These are phyloP conservation scores for Spilogale gracilis DNA, from an alignment of 2,113 vertebrate species.

Conservation along the genomic window DNA sequence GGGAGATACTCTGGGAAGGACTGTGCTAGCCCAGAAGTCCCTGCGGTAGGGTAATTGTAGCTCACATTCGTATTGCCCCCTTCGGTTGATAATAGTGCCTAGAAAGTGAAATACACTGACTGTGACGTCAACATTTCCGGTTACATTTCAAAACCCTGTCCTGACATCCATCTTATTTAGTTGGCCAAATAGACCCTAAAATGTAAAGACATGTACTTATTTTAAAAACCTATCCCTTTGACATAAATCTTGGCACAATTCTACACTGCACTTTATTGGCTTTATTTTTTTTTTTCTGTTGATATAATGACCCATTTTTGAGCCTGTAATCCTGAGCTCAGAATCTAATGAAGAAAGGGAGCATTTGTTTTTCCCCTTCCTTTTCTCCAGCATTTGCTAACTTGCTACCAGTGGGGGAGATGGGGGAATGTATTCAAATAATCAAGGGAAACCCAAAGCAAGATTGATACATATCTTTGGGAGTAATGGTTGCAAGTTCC, in stretches of 20 bases:
- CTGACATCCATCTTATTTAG: neutral
- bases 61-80: neutral
- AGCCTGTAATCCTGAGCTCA: neutral
- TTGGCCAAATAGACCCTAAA: neutral
- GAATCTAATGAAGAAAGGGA: neutral
- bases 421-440: slow-evolving; percentile 7
- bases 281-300: neutral
- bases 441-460: neutral
- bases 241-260: neutral
- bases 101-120: neutral
- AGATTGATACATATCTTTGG: neutral
- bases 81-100: neutral
- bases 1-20: neutral
- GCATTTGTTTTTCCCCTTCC: neutral
- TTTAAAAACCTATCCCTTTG: neutral
- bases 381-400: neutral
- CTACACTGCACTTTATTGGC: neutral
- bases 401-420: neutral
- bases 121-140: neutral
- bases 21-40: neutral
- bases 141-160: neutral
- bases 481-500: neutral
- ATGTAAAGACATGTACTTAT: neutral
- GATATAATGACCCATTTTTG: slow-evolving; percentile 23
- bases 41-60: neutral